Evolutionary conservation across 2,113 vertebrate species (phyloP).

Genomic region (Bombycilla garrulus): DNA sequence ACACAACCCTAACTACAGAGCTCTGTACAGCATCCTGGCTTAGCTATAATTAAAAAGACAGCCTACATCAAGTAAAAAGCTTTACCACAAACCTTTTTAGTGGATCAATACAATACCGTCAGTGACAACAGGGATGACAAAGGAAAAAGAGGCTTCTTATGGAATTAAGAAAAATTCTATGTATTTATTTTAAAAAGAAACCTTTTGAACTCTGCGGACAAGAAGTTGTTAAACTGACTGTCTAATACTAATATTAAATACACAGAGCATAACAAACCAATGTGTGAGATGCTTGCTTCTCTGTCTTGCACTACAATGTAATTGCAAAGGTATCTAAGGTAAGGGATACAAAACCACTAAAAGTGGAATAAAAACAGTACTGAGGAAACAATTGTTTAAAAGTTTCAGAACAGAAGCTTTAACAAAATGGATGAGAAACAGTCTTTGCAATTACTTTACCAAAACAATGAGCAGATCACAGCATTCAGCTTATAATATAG

Average conservation of each 20-base stretch:
- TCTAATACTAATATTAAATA: not conserved
- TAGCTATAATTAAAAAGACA: conserved; percentile 40
- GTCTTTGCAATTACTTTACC: not conserved
- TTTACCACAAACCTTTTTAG: conserved; percentile 49
- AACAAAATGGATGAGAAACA: not conserved
- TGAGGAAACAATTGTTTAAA: not conserved
- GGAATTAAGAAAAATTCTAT: not conserved
- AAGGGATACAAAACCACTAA: not conserved
- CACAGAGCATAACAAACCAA: not conserved
- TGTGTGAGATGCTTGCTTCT: not conserved
- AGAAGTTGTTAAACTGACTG: not conserved
- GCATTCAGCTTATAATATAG: not conserved
- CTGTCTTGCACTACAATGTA: not conserved
- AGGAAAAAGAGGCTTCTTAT: not conserved
- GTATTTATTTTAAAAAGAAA: not conserved
- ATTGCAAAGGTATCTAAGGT: not conserved
- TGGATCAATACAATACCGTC: conserved; percentile 41
- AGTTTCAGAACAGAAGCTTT: not conserved
- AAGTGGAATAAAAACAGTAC: not conserved
- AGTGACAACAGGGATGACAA: not conserved
- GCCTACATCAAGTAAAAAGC: conserved; percentile 33
- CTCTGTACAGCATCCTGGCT: not conserved
- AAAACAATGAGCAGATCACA: not conserved
- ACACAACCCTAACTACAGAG: conserved; percentile 24
- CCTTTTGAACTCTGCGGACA: not conserved